A percentile compares a stretch with the other conserved stretches of the same genome.
phyloP scores from a whole-genome alignment of 35 echinoderm and acorn worm species.

The Holothuria glaberrima region DNA sequence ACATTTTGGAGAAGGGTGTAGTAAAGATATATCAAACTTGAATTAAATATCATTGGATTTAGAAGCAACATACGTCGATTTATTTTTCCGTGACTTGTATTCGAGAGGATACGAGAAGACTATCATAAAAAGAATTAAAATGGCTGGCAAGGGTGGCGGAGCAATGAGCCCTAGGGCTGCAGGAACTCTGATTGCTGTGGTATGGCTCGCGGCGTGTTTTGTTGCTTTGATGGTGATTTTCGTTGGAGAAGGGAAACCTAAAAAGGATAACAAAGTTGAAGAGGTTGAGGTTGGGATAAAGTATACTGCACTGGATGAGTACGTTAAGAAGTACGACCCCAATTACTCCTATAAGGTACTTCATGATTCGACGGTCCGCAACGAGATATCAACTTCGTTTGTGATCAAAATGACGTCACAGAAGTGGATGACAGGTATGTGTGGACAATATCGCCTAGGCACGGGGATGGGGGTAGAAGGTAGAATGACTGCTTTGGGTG shows the following conservation, averaged over 20 bases:
- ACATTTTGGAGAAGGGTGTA: no score
- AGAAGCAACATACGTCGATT: no score
- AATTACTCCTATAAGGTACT: slow-evolving; percentile 55
- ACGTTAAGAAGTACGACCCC: slow-evolving; percentile 49
- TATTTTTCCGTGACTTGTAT: no score
- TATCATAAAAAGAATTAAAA: neutral
- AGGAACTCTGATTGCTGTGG: neutral
- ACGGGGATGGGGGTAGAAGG: no score
- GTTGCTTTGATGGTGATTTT: slow-evolving; percentile 28
- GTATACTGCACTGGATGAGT: slow-evolving; percentile 48
- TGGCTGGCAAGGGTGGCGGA: slow-evolving; percentile 22
- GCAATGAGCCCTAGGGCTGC: neutral
- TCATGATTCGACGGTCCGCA: slow-evolving; percentile 1
- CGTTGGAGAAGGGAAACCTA: slow-evolving; percentile 34
- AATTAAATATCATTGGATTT: no score
- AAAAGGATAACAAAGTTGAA: neutral
- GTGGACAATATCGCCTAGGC: no score
- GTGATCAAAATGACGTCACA: slow-evolving; percentile 74
- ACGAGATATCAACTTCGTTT: slow-evolving; percentile 24
- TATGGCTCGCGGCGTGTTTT: neutral
- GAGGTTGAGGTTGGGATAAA: neutral
- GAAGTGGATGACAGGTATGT: slow-evolving; percentile 54
- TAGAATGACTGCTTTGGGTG: no score
- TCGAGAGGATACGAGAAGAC: neutral
- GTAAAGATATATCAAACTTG: no score